These are phyloP conservation scores for Whitmania pigra DNA, from an alignment of 1,140 invertebrate genomes.

Conservation along the genomic window DNA sequence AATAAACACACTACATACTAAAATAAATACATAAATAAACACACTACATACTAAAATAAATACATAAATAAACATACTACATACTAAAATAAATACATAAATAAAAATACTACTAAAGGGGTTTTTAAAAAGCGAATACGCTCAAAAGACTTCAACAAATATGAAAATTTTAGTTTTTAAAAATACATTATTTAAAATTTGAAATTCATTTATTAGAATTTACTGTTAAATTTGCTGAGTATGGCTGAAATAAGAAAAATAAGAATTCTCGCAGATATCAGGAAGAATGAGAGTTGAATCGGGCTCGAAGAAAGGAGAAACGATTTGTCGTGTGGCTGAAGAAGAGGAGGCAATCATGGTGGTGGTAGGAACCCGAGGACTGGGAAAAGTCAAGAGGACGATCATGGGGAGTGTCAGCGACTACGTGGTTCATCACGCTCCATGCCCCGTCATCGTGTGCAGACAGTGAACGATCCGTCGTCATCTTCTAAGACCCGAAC, in stretches of 20 bases:
- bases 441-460: slow-evolving; percentile 25
- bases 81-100: too few species aligned
- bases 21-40: too few species aligned
- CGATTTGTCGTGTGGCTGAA: slow-evolving; percentile 22
- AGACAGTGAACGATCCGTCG: slow-evolving; percentile 17
- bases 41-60: too few species aligned
- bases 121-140: too few species aligned
- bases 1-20: too few species aligned
- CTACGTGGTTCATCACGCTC: slow-evolving; percentile 29
- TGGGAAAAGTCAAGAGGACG: slow-evolving; percentile 28
- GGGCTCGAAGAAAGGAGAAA: slow-evolving; percentile 26
- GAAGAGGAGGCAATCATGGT: slow-evolving; percentile 25
- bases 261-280: slow-evolving; percentile 15
- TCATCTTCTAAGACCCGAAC: too few species aligned
- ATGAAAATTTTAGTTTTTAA: neutral
- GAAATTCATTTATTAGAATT: neutral
- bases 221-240: too few species aligned
- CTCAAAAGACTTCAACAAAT: too few species aligned
- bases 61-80: too few species aligned
- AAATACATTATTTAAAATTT: neutral
- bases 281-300: slow-evolving; percentile 19
- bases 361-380: slow-evolving; percentile 28
- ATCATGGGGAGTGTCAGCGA: slow-evolving; percentile 31
- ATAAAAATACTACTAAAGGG: too few species aligned
- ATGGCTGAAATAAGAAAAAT: too few species aligned